Evolutionary conservation across 2,888 invertebrate species (phyloP), one percentile per base, ranked within the genome.

Genomic region (Lepidochitona cinerea): DNA sequence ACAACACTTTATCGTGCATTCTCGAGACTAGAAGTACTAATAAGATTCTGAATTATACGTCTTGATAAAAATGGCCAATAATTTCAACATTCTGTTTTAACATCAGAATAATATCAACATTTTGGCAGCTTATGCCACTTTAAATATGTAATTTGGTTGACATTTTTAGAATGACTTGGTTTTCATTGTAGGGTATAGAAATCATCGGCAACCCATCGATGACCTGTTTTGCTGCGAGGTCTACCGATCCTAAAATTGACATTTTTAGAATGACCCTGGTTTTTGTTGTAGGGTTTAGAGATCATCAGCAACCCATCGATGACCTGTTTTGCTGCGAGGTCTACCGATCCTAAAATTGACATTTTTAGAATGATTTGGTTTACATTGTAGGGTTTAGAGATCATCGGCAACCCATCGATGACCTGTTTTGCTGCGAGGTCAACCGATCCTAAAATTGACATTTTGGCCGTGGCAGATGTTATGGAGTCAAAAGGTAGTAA

Each of bases 321-420:
- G 88, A 88, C 88, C 1, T 81, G 84, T 18, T 87, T 89, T 69
- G 84, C 88, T 3, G 80, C 89, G n/a, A 83, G 82, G 14, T 82
- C 88, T 1, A 75, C 74, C 37, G 84, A 87, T 71, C 81, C 84
- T 9, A 81, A 82, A 36, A 78, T 89, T 0, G 83, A 87, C 74
- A 87, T 88, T 23, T 81, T 87, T n/a, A n/a, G n/a, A n/a, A n/a
- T n/a, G n/a, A n/a, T n/a, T n/a, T n/a, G n/a, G n/a, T n/a, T n/a
- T n/a, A n/a, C n/a, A n/a, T n/a, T n/a, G n/a, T 75, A 88, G 87
- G 88, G 86, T 4, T 67, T 88, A n/a, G 75, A 77, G n/a, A 81
- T 89, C 33, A 77, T 89, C 68, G 89, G 89, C 0, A 68, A 84
- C 0, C 89, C 89, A 0, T 80, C 80, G 14, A 89, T 89, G 88